Conservation (phyloP, 2,888 invertebrate species). For the Sarcophaga caerulescens region DNA sequence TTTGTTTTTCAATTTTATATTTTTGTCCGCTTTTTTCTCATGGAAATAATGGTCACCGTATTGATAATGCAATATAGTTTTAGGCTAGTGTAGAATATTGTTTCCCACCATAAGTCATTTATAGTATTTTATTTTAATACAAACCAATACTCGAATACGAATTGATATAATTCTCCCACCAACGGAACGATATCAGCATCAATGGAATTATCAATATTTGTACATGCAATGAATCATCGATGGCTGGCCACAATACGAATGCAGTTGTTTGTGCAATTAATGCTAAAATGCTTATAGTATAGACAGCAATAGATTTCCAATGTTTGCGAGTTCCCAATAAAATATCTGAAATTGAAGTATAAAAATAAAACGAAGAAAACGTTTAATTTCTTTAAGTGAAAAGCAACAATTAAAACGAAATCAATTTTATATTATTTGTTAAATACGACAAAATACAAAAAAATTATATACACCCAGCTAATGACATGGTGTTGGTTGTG, state of each 20-base stretch:
- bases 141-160: constrained; percentile 74
- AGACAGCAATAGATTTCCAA: constrained; percentile 73
- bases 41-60: too few relatives aligned
- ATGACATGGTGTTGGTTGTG: too few relatives aligned
- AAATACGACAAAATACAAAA: too few relatives aligned
- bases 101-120: too few relatives aligned
- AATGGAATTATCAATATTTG: constrained; percentile 85
- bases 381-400: too few relatives aligned
- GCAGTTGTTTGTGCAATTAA: constrained; percentile 85
- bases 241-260: constrained; percentile 86
- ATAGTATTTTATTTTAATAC: constrained; percentile 31
- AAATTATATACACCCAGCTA: too few relatives aligned
- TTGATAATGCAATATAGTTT: too few relatives aligned
- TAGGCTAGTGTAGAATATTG: too few relatives aligned
- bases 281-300: constrained; percentile 81
- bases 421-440: too few relatives aligned
- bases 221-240: constrained; percentile 82
- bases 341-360: constrained; percentile 72
- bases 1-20: too few relatives aligned
- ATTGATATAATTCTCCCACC: constrained; percentile 92
- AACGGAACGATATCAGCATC: constrained; percentile 87
- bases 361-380: neutral
- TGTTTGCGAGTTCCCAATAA: constrained; percentile 73
- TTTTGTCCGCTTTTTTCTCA: too few relatives aligned
- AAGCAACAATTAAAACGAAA: too few relatives aligned